phyloP scores from a whole-genome alignment of 2,888 invertebrate genomes.

The Ophraella communa region DNA sequence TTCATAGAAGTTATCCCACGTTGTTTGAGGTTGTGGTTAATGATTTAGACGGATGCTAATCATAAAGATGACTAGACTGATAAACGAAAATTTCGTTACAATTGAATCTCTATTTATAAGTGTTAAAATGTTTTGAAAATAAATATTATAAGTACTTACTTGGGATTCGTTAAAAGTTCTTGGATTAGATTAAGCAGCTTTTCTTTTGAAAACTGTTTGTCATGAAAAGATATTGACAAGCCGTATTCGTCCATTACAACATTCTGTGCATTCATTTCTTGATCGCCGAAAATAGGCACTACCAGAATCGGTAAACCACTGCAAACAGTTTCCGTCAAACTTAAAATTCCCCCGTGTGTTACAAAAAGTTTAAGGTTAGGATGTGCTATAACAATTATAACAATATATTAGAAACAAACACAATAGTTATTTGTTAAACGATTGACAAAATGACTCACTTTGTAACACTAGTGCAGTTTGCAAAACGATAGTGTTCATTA shows the following conservation, averaged over 20 bases:
- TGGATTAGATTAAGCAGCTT: conserved; percentile 53
- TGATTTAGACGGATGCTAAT: too few relatives aligned
- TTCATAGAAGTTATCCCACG: too few relatives aligned
- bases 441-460: too few relatives aligned
- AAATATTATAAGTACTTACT: conserved; percentile 33
- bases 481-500: too few relatives aligned
- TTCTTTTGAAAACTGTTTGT: conserved; percentile 56
- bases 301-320: conserved; percentile 62
- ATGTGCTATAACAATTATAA: conserved; percentile 57
- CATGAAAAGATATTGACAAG: conserved; percentile 53
- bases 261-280: conserved; percentile 60
- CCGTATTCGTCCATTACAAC: conserved; percentile 51
- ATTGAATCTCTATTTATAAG: too few relatives aligned
- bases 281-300: conserved; percentile 63
- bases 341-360: conserved; percentile 66
- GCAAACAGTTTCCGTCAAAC: conserved; percentile 64
- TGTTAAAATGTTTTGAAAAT: background rate
- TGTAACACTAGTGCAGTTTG: too few relatives aligned
- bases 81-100: too few relatives aligned
- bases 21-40: too few relatives aligned
- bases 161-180: conserved; percentile 58
- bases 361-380: conserved; percentile 65
- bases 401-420: too few relatives aligned
- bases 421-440: too few relatives aligned
- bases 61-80: too few relatives aligned